Percentiles rank a stretch among this genome's conserved stretches.
Evolutionary conservation across 2,797 vertebrate species (phyloP).

Genomic region (Manis crassicaudata): DNA sequence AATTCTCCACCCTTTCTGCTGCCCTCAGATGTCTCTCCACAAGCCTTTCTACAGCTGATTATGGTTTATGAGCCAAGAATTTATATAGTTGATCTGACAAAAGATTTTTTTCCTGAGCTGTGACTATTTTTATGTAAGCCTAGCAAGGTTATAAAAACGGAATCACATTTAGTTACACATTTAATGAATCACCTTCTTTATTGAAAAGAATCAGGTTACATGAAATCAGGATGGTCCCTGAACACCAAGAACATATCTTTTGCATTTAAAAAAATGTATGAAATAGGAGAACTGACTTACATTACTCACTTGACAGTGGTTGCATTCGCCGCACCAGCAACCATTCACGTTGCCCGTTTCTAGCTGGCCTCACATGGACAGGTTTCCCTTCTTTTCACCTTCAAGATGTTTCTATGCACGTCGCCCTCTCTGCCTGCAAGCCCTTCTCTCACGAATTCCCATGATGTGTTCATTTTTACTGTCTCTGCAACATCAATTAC

Average conservation of each 20-base stretch:
- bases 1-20: background rate
- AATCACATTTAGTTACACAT: conserved; percentile 68
- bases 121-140: conserved; percentile 70
- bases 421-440: background rate
- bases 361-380: background rate
- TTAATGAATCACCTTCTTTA: conserved; percentile 72
- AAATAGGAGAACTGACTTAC: background rate
- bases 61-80: conserved; percentile 30
- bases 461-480: background rate
- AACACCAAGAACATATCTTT: conserved; percentile 58
- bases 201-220: conserved; percentile 70
- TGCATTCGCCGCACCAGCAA: no score
- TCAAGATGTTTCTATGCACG: background rate
- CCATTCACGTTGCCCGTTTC: no score
- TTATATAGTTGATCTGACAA: conserved; percentile 43
- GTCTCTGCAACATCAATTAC: conserved; percentile 50
- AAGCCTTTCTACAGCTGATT: background rate
- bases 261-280: conserved; percentile 43
- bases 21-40: background rate
- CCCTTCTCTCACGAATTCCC: conserved; percentile 2
- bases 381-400: background rate
- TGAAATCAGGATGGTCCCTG: conserved; percentile 61
- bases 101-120: conserved; percentile 25
- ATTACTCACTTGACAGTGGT: background rate
- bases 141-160: conserved; percentile 70